These are phyloP conservation scores for Rhingia campestris DNA, from an alignment of 2,888 invertebrate genomes.

Conservation along the genomic window DNA sequence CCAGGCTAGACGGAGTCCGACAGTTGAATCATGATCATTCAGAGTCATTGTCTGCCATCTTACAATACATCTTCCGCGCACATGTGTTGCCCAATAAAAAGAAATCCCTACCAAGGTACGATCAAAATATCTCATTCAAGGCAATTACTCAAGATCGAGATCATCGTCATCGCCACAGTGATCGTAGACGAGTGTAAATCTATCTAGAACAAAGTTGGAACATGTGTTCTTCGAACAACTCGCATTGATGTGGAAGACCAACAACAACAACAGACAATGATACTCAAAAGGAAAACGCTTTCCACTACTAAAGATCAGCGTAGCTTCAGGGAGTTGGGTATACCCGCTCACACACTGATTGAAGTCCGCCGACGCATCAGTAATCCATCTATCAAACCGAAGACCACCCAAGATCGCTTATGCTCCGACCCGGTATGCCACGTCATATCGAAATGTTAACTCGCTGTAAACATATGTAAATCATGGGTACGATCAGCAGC, in stretches of 20 bases:
- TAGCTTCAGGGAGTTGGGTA: slow-evolving; percentile 5
- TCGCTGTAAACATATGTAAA: slow-evolving; percentile 76
- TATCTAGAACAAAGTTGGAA: slow-evolving; percentile 53
- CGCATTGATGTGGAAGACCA: slow-evolving; percentile 11
- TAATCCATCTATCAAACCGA: slow-evolving; percentile 69
- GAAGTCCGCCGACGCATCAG: slow-evolving; percentile 70
- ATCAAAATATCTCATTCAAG: slow-evolving; percentile 71
- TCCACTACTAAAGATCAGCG: slow-evolving; percentile 41
- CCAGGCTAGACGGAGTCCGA: slow-evolving; percentile 66
- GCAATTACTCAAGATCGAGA: slow-evolving; percentile 68
- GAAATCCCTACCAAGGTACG: slow-evolving; percentile 54
- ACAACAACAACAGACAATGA: slow-evolving; percentile 2
- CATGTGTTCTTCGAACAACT: slow-evolving; percentile 50
- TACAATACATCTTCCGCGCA: slow-evolving; percentile 11
- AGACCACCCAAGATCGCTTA: slow-evolving; percentile 66
- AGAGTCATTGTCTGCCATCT: slow-evolving; percentile 42
- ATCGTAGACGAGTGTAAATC: slow-evolving; percentile 28
- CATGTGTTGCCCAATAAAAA: slow-evolving; percentile 56
- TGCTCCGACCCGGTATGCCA: slow-evolving; percentile 42
- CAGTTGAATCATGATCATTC: slow-evolving; percentile 52
- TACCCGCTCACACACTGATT: slow-evolving; percentile 29
- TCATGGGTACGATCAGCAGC: slow-evolving; percentile 61
- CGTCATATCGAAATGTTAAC: slow-evolving; percentile 71
- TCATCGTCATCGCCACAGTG: slow-evolving; percentile 44
- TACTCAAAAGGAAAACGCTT: slow-evolving; percentile 39